phyloP scores from a whole-genome alignment of 2,113 vertebrate species.

The Zosterops borbonicus region DNA sequence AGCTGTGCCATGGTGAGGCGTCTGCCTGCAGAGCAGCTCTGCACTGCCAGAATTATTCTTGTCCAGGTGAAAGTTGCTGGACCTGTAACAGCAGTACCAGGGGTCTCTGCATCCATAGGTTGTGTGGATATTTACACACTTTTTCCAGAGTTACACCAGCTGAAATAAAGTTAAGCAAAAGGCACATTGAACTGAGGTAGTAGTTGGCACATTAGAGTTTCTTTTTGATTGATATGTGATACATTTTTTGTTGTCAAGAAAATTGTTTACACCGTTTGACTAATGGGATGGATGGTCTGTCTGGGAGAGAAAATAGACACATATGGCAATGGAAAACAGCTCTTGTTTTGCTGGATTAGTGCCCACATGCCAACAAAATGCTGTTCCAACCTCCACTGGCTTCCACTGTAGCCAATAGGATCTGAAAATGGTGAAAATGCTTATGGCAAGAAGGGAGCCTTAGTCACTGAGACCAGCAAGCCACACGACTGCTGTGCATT shows the following conservation, averaged over 20 bases:
- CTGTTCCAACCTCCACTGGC: background rate
- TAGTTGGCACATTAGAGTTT: background rate
- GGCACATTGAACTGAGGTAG: background rate
- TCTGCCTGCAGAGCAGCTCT: background rate
- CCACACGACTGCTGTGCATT: background rate
- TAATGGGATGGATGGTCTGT: conserved; percentile 21
- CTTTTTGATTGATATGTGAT: background rate
- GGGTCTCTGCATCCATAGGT: background rate
- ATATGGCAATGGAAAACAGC: background rate
- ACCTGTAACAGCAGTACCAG: background rate
- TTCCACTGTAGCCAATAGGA: background rate
- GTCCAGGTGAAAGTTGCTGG: background rate
- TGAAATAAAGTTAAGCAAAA: conserved; percentile 5
- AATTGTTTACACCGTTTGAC: conserved; percentile 23
- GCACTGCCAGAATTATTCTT: background rate
- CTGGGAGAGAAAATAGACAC: conserved; percentile 12
- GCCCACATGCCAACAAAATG: background rate
- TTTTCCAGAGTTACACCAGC: background rate
- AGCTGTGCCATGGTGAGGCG: background rate
- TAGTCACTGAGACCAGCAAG: background rate
- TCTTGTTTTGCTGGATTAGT: conserved; percentile 12
- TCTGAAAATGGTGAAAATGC: background rate
- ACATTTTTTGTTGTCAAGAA: background rate
- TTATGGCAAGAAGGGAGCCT: background rate
- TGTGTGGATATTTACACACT: background rate